Evolutionary conservation across 1,140 invertebrate genomes (phyloP).

Genomic region (Trichogramma pretiosum): DNA sequence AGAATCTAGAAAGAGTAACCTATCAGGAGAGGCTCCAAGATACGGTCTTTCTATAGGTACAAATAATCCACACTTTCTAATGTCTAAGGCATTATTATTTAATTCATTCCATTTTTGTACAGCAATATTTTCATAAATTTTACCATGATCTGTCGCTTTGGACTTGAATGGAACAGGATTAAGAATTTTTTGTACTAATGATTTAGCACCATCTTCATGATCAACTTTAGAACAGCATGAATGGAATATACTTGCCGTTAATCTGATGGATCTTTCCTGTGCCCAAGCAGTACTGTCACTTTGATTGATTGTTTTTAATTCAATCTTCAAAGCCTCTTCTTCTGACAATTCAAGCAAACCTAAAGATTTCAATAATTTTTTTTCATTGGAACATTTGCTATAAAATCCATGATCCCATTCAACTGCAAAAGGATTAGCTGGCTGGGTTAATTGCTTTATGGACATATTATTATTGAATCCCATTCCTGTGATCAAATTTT

Average conservation of each 20-base stretch:
- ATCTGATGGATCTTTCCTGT: background rate
- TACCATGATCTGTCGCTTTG: conserved; percentile 1
- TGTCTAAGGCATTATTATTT: background rate
- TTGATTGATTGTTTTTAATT: background rate
- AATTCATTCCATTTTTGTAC: background rate
- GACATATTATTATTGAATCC: background rate
- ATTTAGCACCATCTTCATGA: background rate
- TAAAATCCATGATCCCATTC: conserved; percentile 2
- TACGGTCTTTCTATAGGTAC: conserved; percentile 1
- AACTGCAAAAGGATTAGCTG: background rate
- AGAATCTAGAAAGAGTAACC: background rate
- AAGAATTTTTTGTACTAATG: background rate
- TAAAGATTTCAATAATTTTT: background rate
- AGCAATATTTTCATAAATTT: background rate
- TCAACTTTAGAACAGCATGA: background rate
- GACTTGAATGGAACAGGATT: background rate
- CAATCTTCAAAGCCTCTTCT: background rate
- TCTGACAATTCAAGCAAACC: background rate
- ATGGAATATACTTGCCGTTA: background rate
- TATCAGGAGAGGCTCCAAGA: conserved; percentile 2
- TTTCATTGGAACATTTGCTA: background rate
- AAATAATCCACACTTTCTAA: conserved; percentile 3
- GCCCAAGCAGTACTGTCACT: background rate
- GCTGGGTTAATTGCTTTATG: background rate
- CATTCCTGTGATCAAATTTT: background rate